Evolutionary conservation across 2,888 invertebrate species (phyloP).

Genomic region (Bugula neritina): DNA sequence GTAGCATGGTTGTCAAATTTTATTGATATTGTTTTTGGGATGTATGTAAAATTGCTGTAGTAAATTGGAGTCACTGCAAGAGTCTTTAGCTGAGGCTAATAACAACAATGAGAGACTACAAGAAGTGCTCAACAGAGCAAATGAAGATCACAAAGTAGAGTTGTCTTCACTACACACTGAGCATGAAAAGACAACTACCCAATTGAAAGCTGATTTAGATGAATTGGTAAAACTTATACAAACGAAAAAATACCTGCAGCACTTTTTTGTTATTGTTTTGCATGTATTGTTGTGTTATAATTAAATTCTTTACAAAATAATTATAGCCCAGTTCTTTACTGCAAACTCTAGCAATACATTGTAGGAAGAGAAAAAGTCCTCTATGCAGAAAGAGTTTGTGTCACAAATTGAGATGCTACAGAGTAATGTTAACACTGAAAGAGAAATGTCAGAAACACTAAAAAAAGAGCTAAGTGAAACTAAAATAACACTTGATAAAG

Average conservation of each 20-base stretch:
- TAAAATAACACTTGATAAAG: not conserved
- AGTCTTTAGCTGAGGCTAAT: constrained; percentile 49
- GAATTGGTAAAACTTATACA: not conserved
- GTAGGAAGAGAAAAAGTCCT: not conserved
- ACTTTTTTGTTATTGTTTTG: too few species aligned
- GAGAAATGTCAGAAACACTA: not conserved
- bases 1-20: too few species aligned
- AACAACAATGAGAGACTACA: constrained; percentile 47
- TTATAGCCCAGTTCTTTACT: too few species aligned
- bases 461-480: not conserved
- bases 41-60: too few species aligned
- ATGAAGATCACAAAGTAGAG: constrained; percentile 39
- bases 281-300: too few species aligned
- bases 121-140: constrained; percentile 37
- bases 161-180: constrained; percentile 28
- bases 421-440: not conserved
- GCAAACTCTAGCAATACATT: too few species aligned
- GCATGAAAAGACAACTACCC: not conserved
- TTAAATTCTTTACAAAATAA: too few species aligned
- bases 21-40: too few species aligned
- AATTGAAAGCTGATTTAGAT: not conserved
- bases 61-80: constrained; percentile 50
- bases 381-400: not conserved
- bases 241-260: too few species aligned
- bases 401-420: not conserved